Base-by-base conservation (phyloP, 2,888 invertebrate genomes). In the Endomychus coccineus region DNA sequence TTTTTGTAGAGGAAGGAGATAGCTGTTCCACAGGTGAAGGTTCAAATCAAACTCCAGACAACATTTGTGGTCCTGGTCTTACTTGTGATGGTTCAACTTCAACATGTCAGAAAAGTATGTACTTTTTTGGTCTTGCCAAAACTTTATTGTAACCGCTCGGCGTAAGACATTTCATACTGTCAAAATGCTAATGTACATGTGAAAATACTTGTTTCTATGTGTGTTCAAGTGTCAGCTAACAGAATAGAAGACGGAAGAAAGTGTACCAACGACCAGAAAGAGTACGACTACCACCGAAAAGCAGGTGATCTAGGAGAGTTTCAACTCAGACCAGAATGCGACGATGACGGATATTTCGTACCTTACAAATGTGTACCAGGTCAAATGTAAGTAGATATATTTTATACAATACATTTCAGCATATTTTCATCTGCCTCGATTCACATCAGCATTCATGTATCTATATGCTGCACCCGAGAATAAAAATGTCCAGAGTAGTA, bases 351-450 rank as follows among this genome's bases (percentile, higher is more conserved):
- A 1, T 59, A 66, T n/a, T 80, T 65, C 48, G 64, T 64, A 0
- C 59, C 75, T 1, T 69, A 71, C 27, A 69, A 73, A 44, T 83
- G 83, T 49, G 70, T 78, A 11, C 75, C 78, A 1, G 77, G 78
- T 11, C 78, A 80, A 47, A 73, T 77, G 82, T 82, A 68, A 69
- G 71, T 61, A 15, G 19, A n/a, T n/a, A n/a, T n/a, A n/a, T n/a
- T n/a, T n/a, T n/a, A n/a, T n/a, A n/a, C 12, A 4, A 11, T 6
- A 9, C n/a, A n/a, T n/a, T n/a, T n/a, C n/a, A n/a, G n/a, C n/a
- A n/a, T n/a, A n/a, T 23, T n/a, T n/a, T n/a, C n/a, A n/a, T n/a
- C n/a, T n/a, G n/a, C n/a, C n/a, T n/a, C n/a, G n/a, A n/a, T n/a
- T n/a, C n/a, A n/a, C n/a, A n/a, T n/a, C n/a, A n/a, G n/a, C n/a